Conservation (phyloP, 2,797 vertebrate genomes). For the Hozukius guyotensis region DNA sequence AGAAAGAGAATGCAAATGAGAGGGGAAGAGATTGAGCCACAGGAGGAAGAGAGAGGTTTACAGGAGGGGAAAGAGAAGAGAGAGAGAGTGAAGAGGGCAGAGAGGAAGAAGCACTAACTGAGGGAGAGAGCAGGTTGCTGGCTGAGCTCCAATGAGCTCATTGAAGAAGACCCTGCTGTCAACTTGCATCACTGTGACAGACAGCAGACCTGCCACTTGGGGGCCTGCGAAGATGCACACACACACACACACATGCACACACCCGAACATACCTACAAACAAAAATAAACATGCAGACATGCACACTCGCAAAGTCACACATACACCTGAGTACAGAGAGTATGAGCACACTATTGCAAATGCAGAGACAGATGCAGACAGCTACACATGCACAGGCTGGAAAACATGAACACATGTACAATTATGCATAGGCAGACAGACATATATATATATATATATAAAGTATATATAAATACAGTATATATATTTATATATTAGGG, state of each 20-base stretch:
- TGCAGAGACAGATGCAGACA: neutral
- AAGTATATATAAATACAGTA: neutral
- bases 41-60: slow-evolving; percentile 30
- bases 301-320: neutral
- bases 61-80: neutral
- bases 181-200: slow-evolving; percentile 65
- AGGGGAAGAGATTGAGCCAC: slow-evolving; percentile 37
- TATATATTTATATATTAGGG: no score
- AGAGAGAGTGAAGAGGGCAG: neutral
- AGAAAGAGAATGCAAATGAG: slow-evolving; percentile 60
- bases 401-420: neutral
- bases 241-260: neutral
- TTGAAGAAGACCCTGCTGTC: slow-evolving; percentile 70
- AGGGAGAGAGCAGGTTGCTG: slow-evolving; percentile 64
- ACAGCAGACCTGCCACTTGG: slow-evolving; percentile 58
- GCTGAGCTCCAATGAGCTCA: slow-evolving; percentile 70
- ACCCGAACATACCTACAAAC: neutral
- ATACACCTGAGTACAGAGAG: neutral
- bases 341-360: neutral
- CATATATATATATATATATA: neutral
- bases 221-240: slow-evolving; percentile 30
- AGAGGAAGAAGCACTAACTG: slow-evolving; percentile 36
- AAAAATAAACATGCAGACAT: neutral
- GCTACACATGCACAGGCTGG: neutral
- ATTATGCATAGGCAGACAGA: neutral